phyloP scores from a whole-genome alignment of 92 coral and sea anemone species.

The Porites divaricata region DNA sequence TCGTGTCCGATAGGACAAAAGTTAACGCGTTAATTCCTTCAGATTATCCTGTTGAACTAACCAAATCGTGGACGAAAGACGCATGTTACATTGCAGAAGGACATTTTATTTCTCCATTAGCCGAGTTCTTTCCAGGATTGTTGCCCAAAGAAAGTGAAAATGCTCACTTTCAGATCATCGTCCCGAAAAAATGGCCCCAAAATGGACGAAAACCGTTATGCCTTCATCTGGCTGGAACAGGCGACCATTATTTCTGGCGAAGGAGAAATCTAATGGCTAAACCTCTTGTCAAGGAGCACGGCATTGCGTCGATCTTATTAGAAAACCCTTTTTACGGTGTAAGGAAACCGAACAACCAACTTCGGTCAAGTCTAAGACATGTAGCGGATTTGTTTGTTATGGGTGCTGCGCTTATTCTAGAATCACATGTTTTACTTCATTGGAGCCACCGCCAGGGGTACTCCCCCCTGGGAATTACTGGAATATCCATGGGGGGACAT shows the following conservation, averaged over 20 bases:
- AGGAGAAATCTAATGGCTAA: constrained; percentile 95
- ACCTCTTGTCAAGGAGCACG: constrained; percentile 81
- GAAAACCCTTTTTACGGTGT: constrained; percentile 93
- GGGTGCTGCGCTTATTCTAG: constrained; percentile 94
- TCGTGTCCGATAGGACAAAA: constrained; percentile 60
- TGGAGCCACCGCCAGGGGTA: constrained; percentile 92
- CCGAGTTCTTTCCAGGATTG: constrained; percentile 78
- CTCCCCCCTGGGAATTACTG: constrained; percentile 92
- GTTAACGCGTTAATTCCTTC: constrained; percentile 61
- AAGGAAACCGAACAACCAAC: constrained; percentile 90
- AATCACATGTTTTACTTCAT: constrained; percentile 81
- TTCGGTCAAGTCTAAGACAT: constrained; percentile 84
- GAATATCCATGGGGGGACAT: constrained; percentile 98
- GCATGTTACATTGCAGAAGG: constrained; percentile 90
- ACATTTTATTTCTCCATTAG: constrained; percentile 91
- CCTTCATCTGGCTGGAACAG: constrained; percentile 93
- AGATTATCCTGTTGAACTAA: constrained; percentile 73
- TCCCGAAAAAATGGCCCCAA: constrained; percentile 78
- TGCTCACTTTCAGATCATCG: constrained; percentile 88
- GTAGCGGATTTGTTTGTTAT: constrained; percentile 92
- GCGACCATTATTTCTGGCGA: constrained; percentile 97
- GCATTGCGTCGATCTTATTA: constrained; percentile 86
- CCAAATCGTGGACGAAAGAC: constrained; percentile 79
- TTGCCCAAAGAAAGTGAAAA: constrained; percentile 92
- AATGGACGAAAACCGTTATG: constrained; percentile 82